These are phyloP conservation scores for Podarcis cretensis DNA, from an alignment of 2,113 vertebrate genomes.

Conservation along the genomic window DNA sequence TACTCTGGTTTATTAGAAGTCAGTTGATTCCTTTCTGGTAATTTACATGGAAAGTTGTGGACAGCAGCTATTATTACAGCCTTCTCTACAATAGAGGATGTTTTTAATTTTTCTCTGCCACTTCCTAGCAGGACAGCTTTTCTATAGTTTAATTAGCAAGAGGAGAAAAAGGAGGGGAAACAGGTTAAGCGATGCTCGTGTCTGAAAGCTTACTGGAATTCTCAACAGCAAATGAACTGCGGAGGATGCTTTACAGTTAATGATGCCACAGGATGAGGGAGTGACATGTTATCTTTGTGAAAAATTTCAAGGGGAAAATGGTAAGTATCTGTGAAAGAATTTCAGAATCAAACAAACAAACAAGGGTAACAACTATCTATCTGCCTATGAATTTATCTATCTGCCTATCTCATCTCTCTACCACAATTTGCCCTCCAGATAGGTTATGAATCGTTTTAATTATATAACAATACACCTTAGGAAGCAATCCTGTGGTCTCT, in stretches of 20 bases:
- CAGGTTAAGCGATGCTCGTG: slow-evolving; percentile 49
- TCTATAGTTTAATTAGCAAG: slow-evolving; percentile 66
- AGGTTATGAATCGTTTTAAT: background rate
- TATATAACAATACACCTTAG: background rate
- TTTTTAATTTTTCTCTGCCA: slow-evolving; percentile 60
- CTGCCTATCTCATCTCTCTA: background rate
- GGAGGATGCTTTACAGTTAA: slow-evolving; percentile 67
- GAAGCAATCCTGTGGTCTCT: no score
- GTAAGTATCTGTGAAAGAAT: background rate
- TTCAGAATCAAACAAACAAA: background rate
- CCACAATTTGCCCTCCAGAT: background rate
- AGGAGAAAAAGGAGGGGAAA: slow-evolving; percentile 31
- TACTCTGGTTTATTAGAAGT: slow-evolving; percentile 40
- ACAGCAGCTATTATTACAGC: slow-evolving; percentile 51
- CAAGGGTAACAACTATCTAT: no score
- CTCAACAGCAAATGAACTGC: slow-evolving; percentile 26
- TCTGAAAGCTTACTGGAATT: slow-evolving; percentile 75
- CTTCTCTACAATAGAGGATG: slow-evolving; percentile 32
- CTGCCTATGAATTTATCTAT: background rate
- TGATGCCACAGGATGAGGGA: slow-evolving; percentile 38
- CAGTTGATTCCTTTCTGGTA: slow-evolving; percentile 41
- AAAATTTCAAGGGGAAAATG: background rate
- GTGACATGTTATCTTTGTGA: background rate
- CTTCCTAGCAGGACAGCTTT: slow-evolving; percentile 67
- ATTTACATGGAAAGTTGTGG: slow-evolving; percentile 48